Conservation (phyloP, 2,797 vertebrate species). For the Lacerta bilineata region DNA sequence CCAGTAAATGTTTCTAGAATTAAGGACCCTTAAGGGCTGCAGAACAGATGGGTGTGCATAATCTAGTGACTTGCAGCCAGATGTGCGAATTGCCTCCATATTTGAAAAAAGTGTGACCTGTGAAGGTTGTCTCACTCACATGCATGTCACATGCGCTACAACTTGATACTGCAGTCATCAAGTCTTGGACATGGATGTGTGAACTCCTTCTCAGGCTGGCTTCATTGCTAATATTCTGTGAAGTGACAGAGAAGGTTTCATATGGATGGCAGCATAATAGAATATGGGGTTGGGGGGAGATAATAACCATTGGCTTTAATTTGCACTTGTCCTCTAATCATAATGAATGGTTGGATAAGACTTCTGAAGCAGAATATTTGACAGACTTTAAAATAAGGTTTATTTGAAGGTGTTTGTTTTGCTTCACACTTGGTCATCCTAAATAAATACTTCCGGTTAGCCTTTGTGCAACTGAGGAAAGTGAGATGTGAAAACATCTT, state of each 20-base stretch:
- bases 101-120: neutral
- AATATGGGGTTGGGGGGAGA: no score
- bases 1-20: neutral
- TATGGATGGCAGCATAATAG: no score
- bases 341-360: neutral
- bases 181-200: neutral
- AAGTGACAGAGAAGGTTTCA: neutral
- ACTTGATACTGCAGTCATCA: neutral
- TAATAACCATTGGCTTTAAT: neutral
- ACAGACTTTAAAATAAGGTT: neutral
- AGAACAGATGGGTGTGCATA: neutral
- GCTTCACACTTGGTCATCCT: neutral
- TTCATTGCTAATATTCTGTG: neutral
- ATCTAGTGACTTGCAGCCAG: neutral
- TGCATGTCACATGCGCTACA: neutral
- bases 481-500: neutral
- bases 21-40: neutral
- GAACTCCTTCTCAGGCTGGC: neutral
- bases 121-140: constrained; percentile 7
- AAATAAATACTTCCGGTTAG: neutral
- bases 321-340: neutral
- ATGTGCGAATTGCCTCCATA: neutral
- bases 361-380: neutral
- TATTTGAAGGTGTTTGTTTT: neutral
- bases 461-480: neutral